Conservation (phyloP, 1,140 invertebrate genomes). For the Aphelinus certus region DNA sequence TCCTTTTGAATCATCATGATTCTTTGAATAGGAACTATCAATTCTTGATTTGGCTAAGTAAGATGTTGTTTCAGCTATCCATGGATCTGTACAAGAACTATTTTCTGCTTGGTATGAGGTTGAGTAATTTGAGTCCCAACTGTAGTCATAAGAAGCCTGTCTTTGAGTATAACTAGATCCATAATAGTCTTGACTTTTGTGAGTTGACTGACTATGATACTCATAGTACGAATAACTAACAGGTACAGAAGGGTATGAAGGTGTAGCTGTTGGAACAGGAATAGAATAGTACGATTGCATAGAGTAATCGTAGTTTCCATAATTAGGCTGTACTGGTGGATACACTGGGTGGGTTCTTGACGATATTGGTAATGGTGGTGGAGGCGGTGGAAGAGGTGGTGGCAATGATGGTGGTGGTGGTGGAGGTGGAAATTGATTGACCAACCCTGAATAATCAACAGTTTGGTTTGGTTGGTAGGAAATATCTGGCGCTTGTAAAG, state of each 20-base stretch:
- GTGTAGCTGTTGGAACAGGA: conserved; percentile 28
- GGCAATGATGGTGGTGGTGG: too few relatives aligned
- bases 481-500: too few relatives aligned
- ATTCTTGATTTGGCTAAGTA: not conserved
- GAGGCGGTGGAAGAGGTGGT: too few relatives aligned
- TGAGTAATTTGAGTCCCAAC: conserved; percentile 40
- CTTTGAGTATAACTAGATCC: conserved; percentile 33
- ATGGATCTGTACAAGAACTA: conserved; percentile 33
- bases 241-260: conserved; percentile 22
- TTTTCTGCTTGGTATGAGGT: conserved; percentile 40
- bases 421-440: too few relatives aligned
- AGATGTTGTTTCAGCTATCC: conserved; percentile 22
- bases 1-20: conserved; percentile 27
- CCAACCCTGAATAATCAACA: too few relatives aligned
- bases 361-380: too few relatives aligned
- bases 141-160: conserved; percentile 37
- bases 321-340: conserved; percentile 24
- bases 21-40: conserved; percentile 28
- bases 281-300: conserved; percentile 47
- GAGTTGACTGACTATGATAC: not conserved
- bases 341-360: too few relatives aligned
- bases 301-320: conserved; percentile 35
- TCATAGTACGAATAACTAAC: conserved; percentile 19
- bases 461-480: too few relatives aligned
- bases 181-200: conserved; percentile 37